Conservation (phyloP, 2,113 vertebrate species). For the Eulacestoma nigropectus region DNA sequence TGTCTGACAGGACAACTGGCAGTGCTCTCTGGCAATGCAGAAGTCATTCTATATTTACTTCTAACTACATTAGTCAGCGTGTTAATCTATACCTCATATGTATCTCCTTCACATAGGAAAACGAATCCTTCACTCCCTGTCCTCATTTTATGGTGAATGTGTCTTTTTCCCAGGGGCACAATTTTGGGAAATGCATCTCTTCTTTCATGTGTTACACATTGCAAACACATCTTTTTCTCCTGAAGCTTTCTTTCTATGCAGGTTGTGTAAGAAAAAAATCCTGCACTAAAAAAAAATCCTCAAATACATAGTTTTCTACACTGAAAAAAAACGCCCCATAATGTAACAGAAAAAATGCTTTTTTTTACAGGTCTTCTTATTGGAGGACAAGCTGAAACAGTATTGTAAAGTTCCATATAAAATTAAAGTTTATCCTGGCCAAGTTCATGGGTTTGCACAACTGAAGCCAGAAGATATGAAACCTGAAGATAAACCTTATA, state of each 20-base stretch:
- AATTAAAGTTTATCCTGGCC: slow-evolving; percentile 88
- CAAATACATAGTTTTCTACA: neutral
- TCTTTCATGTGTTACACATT: neutral
- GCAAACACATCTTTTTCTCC: neutral
- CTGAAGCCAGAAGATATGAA: slow-evolving; percentile 85
- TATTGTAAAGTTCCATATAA: slow-evolving; percentile 81
- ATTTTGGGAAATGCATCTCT: neutral
- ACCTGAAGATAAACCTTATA: slow-evolving; percentile 75
- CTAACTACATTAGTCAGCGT: neutral
- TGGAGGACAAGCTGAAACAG: slow-evolving; percentile 81
- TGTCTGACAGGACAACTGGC: neutral
- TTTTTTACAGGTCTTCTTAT: slow-evolving; percentile 69
- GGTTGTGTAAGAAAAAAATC: neutral
- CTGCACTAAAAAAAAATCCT: neutral
- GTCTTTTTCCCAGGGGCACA: neutral
- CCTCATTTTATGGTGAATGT: neutral
- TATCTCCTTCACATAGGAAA: neutral
- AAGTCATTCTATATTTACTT: neutral
- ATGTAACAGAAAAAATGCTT: neutral
- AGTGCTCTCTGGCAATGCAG: neutral
- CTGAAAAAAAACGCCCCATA: neutral
- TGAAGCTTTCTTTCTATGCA: neutral
- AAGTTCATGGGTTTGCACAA: slow-evolving; percentile 91
- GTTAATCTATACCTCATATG: neutral
- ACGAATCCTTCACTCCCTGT: neutral